phyloP scores from a whole-genome alignment of 2,113 vertebrate genomes.

The Protobothrops flavoviridis region DNA sequence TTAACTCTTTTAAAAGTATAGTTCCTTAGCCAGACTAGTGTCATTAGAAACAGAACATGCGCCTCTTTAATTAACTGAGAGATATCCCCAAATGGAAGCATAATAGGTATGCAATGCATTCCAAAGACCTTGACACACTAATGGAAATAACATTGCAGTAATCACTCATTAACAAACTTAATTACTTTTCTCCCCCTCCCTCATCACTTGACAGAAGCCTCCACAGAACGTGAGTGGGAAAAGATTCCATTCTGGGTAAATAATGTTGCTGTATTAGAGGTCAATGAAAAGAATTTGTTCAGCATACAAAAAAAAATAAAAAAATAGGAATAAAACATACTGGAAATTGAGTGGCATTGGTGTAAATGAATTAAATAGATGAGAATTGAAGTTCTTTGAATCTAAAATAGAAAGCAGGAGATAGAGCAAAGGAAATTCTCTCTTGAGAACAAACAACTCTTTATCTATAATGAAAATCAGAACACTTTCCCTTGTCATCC shows the following conservation, averaged over 20 bases:
- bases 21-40: not conserved
- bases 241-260: not conserved
- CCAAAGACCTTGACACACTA: not conserved
- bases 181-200: not conserved
- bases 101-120: not conserved
- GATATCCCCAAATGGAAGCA: not conserved
- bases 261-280: not conserved
- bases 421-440: slow-evolving; percentile 45
- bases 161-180: not conserved
- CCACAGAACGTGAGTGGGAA: not conserved
- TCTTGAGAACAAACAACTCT: slow-evolving; percentile 50
- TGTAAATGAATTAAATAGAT: slow-evolving; percentile 28
- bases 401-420: slow-evolving; percentile 46
- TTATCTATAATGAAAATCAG: slow-evolving; percentile 76
- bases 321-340: not conserved
- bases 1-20: not conserved
- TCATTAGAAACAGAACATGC: not conserved
- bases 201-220: not conserved
- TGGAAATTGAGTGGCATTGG: slow-evolving; percentile 10
- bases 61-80: not conserved
- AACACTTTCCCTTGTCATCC: slow-evolving; percentile 53
- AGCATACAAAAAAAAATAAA: slow-evolving; percentile 4
- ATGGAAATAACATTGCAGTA: not conserved
- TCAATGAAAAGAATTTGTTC: not conserved
- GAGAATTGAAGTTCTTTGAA: slow-evolving; percentile 35